A percentile compares a stretch with the other conserved stretches of the same genome.
phyloP scores from a whole-genome alignment of 2,797 vertebrate genomes.

The Pogoniulus pusillus region DNA sequence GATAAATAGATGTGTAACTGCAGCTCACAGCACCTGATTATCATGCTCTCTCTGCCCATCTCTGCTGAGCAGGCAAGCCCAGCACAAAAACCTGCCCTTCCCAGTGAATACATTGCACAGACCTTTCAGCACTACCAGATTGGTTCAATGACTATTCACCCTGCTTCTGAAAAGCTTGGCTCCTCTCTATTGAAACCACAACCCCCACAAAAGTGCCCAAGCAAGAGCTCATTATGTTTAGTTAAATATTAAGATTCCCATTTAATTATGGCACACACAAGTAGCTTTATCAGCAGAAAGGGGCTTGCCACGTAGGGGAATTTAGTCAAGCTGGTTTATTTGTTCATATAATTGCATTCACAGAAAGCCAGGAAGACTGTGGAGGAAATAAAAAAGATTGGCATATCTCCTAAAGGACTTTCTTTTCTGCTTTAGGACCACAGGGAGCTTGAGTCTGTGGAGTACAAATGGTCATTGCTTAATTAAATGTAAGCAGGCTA shows the following conservation, averaged over 20 bases:
- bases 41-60: neutral
- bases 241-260: slow-evolving; percentile 80
- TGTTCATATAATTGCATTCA: slow-evolving; percentile 82
- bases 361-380: slow-evolving; percentile 69
- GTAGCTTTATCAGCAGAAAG: slow-evolving; percentile 82
- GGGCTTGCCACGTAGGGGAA: slow-evolving; percentile 74
- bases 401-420: slow-evolving; percentile 73
- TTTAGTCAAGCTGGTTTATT: slow-evolving; percentile 75
- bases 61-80: neutral
- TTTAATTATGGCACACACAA: slow-evolving; percentile 80
- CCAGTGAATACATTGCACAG: neutral
- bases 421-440: slow-evolving; percentile 67
- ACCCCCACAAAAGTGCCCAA: slow-evolving; percentile 55
- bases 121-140: neutral
- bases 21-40: neutral
- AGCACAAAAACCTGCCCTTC: neutral
- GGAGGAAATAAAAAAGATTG: slow-evolving; percentile 73
- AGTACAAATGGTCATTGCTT: slow-evolving; percentile 75
- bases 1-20: neutral
- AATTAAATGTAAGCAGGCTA: slow-evolving; percentile 79
- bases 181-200: slow-evolving; percentile 55
- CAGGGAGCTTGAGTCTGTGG: slow-evolving; percentile 65
- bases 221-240: slow-evolving; percentile 73
- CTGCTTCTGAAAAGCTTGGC: slow-evolving; percentile 37
- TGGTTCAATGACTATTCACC: neutral